These are phyloP conservation scores for Eumerus sabulonum DNA, from an alignment of 2,888 invertebrate genomes.

Conservation along the genomic window DNA sequence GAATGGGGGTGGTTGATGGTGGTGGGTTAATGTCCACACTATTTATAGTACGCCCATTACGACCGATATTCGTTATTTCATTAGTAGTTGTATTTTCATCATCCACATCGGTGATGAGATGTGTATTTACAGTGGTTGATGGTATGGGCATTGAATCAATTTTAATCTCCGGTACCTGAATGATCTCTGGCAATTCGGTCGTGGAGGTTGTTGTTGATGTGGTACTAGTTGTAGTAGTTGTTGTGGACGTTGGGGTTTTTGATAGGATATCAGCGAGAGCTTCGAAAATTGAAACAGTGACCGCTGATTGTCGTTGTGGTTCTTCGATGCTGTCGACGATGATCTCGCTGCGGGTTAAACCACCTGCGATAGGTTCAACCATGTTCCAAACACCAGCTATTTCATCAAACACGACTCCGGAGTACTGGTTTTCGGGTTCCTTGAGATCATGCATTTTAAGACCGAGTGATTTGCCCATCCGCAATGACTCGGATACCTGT, in stretches of 20 bases:
- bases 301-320: conserved; percentile 29
- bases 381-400: conserved; percentile 69
- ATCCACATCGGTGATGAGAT: conserved; percentile 63
- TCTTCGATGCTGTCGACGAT: conserved; percentile 80
- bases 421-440: conserved; percentile 11
- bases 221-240: conserved; percentile 69
- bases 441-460: conserved; percentile 27
- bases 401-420: conserved; percentile 48
- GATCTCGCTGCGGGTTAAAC: conserved; percentile 74
- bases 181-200: conserved; percentile 70
- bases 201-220: conserved; percentile 71
- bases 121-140: conserved; percentile 69
- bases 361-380: conserved; percentile 70
- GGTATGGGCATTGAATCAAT: conserved; percentile 44
- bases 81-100: conserved; percentile 70
- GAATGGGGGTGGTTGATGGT: conserved; percentile 29
- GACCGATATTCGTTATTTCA: conserved; percentile 69
- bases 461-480: conserved; percentile 19
- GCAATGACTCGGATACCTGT: conserved; percentile 19
- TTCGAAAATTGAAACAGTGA: conserved; percentile 82
- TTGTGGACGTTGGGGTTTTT: conserved; percentile 71
- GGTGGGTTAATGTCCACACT: conserved; percentile 55
- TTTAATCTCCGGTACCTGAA: conserved; percentile 69
- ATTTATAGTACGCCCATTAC: conserved; percentile 62
- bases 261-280: conserved; percentile 81